These are phyloP conservation scores for Nasonia oneida DNA, from an alignment of 2,888 invertebrate genomes.

Conservation along the genomic window DNA sequence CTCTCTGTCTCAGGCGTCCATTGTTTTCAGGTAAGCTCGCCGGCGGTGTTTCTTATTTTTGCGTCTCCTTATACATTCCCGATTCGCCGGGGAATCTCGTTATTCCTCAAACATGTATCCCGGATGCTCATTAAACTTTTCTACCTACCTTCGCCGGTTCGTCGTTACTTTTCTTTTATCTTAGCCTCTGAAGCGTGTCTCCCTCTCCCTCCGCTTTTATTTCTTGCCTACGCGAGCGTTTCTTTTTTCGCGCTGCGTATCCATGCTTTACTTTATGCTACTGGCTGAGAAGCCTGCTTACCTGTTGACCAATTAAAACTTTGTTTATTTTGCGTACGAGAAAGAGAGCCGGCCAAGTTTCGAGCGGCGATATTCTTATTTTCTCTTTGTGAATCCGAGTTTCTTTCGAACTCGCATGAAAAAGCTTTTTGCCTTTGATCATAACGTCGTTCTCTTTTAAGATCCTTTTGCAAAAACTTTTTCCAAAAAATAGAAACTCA, in stretches of 20 bases:
- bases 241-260: background rate
- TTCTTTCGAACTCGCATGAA: background rate
- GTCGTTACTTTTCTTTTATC: slow-evolving; percentile 43
- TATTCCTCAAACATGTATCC: slow-evolving; percentile 46
- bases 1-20: slow-evolving; percentile 1
- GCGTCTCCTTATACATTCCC: background rate
- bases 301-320: slow-evolving; percentile 39
- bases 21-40: background rate
- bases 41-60: background rate
- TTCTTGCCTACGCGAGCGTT: slow-evolving; percentile 1
- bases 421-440: background rate
- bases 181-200: slow-evolving; percentile 19
- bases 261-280: background rate
- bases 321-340: slow-evolving; percentile 2
- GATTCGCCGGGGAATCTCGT: slow-evolving; percentile 40
- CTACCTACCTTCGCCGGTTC: slow-evolving; percentile 33
- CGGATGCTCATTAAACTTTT: slow-evolving; percentile 49
- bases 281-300: background rate
- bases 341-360: background rate
- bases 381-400: background rate
- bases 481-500: background rate
- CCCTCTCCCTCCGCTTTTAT: background rate
- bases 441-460: too few relatives aligned
- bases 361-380: background rate
- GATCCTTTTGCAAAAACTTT: background rate